phyloP scores from a whole-genome alignment of 2,888 invertebrate genomes.

The Diloba caeruleocephala region DNA sequence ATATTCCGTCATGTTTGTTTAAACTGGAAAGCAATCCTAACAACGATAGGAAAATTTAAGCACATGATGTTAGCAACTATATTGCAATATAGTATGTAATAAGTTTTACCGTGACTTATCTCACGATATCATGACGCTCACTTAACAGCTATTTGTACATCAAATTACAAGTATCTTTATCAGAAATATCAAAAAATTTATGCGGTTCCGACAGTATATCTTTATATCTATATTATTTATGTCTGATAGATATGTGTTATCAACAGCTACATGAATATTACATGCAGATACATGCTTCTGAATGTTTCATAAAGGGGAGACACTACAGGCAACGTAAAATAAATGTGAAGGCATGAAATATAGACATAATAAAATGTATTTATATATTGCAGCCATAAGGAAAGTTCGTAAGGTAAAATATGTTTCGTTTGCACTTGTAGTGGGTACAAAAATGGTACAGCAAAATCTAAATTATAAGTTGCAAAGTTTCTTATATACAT shows the following conservation, averaged over 20 bases:
- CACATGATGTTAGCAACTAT: too few species aligned
- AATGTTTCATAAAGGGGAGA: constrained; percentile 23
- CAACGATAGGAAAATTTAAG: too few species aligned
- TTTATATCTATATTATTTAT: constrained; percentile 19
- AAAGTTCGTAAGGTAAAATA: neutral
- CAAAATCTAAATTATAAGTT: neutral
- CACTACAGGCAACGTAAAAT: constrained; percentile 15
- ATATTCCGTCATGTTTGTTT: too few species aligned
- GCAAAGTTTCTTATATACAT: neutral
- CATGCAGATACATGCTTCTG: constrained; percentile 22
- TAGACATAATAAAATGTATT: neutral
- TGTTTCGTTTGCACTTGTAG: neutral
- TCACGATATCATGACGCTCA: constrained; percentile 2
- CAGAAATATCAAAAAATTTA: constrained; percentile 13
- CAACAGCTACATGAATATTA: constrained; percentile 28
- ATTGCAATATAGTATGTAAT: neutral
- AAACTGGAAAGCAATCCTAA: too few species aligned
- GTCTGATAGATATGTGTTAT: constrained; percentile 19
- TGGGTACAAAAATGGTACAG: neutral
- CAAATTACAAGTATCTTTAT: constrained; percentile 19
- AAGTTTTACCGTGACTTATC: neutral
- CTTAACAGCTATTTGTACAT: neutral
- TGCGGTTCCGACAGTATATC: constrained; percentile 10
- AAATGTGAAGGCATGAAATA: constrained; percentile 34
- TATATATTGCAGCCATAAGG: neutral